Base-by-base conservation (phyloP, 2,888 invertebrate species). In the Ormyrus rosae region DNA sequence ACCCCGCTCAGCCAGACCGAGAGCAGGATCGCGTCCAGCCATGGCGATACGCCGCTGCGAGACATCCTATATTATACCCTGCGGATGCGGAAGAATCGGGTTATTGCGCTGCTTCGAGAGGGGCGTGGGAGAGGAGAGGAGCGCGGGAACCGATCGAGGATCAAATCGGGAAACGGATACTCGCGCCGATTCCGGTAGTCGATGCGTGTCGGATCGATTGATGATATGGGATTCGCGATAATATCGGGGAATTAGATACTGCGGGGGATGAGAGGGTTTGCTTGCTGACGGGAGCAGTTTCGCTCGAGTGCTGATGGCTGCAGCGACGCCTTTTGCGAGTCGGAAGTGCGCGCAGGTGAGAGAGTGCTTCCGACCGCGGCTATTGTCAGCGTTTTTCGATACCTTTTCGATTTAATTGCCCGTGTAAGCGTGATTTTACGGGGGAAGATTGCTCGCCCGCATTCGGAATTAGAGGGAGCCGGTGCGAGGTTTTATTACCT, bases 121-220 rank as follows among this genome's bases (percentile, higher is more conserved):
- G 56, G n/a, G n/a, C 19, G 60, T 60, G 19, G 11, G 60, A 19
- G 13, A 13, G 60, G 6, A 2, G 60, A 60, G 19, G 60, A 11
- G 9, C n/a, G n/a, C 34, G 19, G 60, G 60, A 55, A 68, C 9
- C 34, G 53, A 68, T 68, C 45, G 68, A 68, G 45, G 68, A 68
- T 46, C 45, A 68, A 68, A 68, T 68, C 68, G 56, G 68, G 68
- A 68, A 56, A 68, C 46, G 45, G 68, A 68, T 68, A 55, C 68
- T 7, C 6, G 34, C 19, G 19, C 6, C 34, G 60, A 19, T 19
- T 19, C 19, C 19, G 19, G 56, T 56, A 53, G 7, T n/a, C 19
- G 19, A 56, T 56, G 56, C 56, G 56, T 19, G 6, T 56, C 56
- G 56, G 53, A 6, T 6, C 10, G 56, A 56, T 56, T 56, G 56